Base-by-base conservation (phyloP, 1,140 invertebrate species). In the Anadara kagoshimensis region DNA sequence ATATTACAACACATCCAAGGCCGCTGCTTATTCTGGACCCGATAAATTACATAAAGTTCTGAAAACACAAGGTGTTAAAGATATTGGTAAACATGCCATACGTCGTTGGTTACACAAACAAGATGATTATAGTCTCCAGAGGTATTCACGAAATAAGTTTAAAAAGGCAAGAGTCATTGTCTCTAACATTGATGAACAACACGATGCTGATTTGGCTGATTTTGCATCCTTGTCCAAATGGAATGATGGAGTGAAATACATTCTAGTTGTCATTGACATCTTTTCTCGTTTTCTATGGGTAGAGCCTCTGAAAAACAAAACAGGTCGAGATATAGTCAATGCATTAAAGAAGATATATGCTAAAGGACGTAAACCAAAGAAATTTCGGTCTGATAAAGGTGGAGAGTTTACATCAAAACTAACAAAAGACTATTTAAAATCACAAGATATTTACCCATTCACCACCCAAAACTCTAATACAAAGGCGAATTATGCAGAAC, bases 401-500 rank as follows among this genome's bases (percentile, higher is more conserved):
- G 29, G 41, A 1, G 69, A 71, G 29, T 71, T 56, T 45, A 45
- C 20, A 18, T 45, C 44, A 10, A 22, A 24, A 14, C 22, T 22
- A 10, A 36, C 44, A 12, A 36, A 56, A 65, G 20, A 47, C 5
- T 61, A 69, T 41, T 43, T 61, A 59, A 18, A 61, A 49, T 36
- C 54, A 24, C n/a, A 69, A 41, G 8, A 59, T 24, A 47, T 47
- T 45, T 69, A 58, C 45, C 36, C 45, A 29, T 59, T 47, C n/a
- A 61, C 45, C 12, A 51, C 67, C 4, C 41, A 44, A 14, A 69
- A 69, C 12, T 49, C 64, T 0, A 44, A 58, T 11, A 57, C 36
- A 22, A 54, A 67, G 29, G 65, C 65, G 57, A 67, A 67, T 44
- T 59, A 26, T 59, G 43, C 54, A 18, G 66, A 69, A 43, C 26